These are phyloP conservation scores for Amphiprion percula DNA, from an alignment of 2,113 vertebrate genomes.

Conservation along the genomic window DNA sequence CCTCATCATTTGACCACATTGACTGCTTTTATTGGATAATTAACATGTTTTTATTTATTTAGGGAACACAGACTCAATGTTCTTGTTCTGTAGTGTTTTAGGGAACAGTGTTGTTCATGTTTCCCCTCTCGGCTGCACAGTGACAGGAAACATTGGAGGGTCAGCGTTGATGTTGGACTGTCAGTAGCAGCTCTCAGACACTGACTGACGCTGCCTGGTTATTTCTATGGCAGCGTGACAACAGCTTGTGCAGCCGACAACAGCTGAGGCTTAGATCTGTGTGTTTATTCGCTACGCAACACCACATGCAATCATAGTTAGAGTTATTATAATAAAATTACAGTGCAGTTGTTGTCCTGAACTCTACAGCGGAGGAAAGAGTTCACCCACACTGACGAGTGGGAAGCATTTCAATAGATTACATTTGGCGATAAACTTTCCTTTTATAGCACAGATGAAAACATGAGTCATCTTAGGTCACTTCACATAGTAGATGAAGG, in stretches of 20 bases:
- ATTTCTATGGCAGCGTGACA: slow-evolving; percentile 66
- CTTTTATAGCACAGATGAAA: too few relatives aligned
- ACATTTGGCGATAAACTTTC: slow-evolving; percentile 24
- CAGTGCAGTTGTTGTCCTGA: background rate
- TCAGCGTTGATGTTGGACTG: slow-evolving; percentile 10
- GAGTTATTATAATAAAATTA: background rate
- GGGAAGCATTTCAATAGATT: slow-evolving; percentile 49
- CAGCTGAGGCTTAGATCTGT: slow-evolving; percentile 66
- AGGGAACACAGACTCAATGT: background rate
- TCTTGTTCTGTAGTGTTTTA: background rate
- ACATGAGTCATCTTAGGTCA: too few relatives aligned
- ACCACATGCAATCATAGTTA: slow-evolving; percentile 2
- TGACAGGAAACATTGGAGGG: slow-evolving; percentile 7
- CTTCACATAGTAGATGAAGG: too few relatives aligned
- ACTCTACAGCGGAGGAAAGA: background rate
- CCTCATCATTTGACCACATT: too few relatives aligned
- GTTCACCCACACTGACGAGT: slow-evolving; percentile 2
- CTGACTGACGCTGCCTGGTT: slow-evolving; percentile 23
- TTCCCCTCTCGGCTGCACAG: background rate
- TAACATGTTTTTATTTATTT: background rate
- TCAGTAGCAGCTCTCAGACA: slow-evolving; percentile 13
- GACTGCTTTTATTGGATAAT: too few relatives aligned
- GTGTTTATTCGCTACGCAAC: slow-evolving; percentile 8
- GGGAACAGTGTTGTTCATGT: slow-evolving; percentile 41
- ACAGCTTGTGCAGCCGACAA: slow-evolving; percentile 46